Percentiles rank a stretch among this genome's conserved stretches.
phyloP scores from a whole-genome alignment of 1,140 invertebrate genomes.

The Tetragonula clypearis region DNA sequence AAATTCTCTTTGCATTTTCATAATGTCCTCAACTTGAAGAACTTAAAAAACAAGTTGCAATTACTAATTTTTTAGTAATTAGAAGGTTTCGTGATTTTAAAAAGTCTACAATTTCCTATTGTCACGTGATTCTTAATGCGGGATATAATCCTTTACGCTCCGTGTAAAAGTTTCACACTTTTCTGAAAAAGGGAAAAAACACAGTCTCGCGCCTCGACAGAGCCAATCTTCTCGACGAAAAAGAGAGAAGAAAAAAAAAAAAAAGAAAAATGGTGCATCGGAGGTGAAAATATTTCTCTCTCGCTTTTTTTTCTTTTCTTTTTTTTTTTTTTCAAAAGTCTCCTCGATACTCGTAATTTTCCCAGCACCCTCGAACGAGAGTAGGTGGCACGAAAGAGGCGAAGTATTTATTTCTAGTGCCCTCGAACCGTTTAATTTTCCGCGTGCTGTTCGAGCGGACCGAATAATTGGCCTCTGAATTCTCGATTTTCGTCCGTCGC shows the following conservation, averaged over 20 bases:
- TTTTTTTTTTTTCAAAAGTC: not conserved
- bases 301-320: not conserved
- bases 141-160: not conserved
- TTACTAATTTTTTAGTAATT: too few relatives aligned
- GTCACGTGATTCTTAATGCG: not conserved
- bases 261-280: not conserved
- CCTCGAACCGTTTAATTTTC: slow-evolving; percentile 54
- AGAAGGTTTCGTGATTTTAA: too few relatives aligned
- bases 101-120: not conserved
- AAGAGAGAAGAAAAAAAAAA: not conserved
- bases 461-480: slow-evolving; percentile 45
- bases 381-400: slow-evolving; percentile 29
- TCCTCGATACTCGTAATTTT: slow-evolving; percentile 25
- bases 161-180: not conserved
- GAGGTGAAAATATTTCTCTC: not conserved
- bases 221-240: not conserved
- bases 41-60: too few relatives aligned
- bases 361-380: slow-evolving; percentile 33
- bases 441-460: slow-evolving; percentile 41
- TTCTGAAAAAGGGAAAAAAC: not conserved
- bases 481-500: slow-evolving; percentile 55
- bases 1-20: too few relatives aligned
- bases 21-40: too few relatives aligned
- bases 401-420: slow-evolving; percentile 52
- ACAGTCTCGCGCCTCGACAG: too few relatives aligned